These are phyloP conservation scores for Parochlus steinenii DNA, from an alignment of 2,888 invertebrate species.

Conservation along the genomic window DNA sequence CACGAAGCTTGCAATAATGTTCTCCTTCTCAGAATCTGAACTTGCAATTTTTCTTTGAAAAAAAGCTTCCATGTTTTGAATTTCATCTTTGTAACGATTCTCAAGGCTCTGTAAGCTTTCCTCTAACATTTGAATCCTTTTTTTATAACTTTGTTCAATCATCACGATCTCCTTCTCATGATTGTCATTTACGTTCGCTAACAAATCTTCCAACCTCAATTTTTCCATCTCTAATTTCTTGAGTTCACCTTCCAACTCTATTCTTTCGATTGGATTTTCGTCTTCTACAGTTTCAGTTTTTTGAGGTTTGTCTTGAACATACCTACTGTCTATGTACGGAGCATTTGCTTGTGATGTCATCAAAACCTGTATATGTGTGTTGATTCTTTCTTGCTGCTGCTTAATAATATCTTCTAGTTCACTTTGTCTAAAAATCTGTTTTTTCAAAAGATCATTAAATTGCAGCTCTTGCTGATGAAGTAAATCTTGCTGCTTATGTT, in stretches of 20 bases:
- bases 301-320: conserved; percentile 4
- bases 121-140: conserved; percentile 26
- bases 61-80: conserved; percentile 20
- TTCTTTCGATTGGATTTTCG: conserved; percentile 19
- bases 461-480: conserved; percentile 24
- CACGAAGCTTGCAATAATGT: conserved; percentile 19
- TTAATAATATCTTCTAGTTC: conserved; percentile 27
- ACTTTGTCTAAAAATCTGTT: conserved; percentile 26
- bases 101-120: conserved; percentile 23
- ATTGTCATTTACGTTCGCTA: conserved; percentile 26
- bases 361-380: conserved; percentile 24
- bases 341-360: conserved; percentile 22
- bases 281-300: conserved; percentile 6
- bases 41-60: conserved; percentile 21
- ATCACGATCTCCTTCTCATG: conserved; percentile 29
- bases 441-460: conserved; percentile 25
- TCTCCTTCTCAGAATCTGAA: conserved; percentile 19
- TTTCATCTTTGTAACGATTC: conserved; percentile 23
- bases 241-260: conserved; percentile 19
- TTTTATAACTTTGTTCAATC: conserved; percentile 27
- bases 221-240: conserved; percentile 27
- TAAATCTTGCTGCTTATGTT: conserved; percentile 23
- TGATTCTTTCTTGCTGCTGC: conserved; percentile 28
- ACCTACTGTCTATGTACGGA: not conserved
- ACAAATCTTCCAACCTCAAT: conserved; percentile 26